Evolutionary conservation across 2,888 invertebrate species (phyloP).

Genomic region (Chalcis sispes): DNA sequence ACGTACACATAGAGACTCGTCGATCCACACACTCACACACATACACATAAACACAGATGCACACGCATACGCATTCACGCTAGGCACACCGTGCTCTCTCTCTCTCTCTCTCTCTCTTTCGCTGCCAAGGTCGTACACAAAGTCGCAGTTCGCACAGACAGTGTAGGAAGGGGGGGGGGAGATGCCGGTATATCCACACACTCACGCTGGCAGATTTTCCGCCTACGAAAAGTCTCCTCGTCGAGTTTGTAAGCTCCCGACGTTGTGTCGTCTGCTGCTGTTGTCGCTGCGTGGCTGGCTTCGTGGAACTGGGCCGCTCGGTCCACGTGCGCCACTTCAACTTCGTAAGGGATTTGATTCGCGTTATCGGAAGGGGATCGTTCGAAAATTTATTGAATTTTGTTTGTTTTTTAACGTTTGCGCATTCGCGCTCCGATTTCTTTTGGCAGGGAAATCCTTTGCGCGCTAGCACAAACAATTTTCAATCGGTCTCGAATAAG

Average conservation of each 20-base stretch:
- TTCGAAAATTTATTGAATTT: too few relatives aligned
- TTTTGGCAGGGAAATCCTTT: too few relatives aligned
- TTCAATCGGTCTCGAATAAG: too few relatives aligned
- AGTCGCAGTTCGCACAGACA: conserved; percentile 41
- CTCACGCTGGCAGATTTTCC: conserved; percentile 50
- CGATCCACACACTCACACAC: neutral
- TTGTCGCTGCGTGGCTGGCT: neutral
- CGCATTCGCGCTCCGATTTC: too few relatives aligned
- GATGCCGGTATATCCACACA: conserved; percentile 3
- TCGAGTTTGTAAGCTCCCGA: conserved; percentile 10
- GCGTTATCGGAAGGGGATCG: too few relatives aligned
- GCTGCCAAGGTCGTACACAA: conserved; percentile 61
- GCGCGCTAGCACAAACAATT: too few relatives aligned
- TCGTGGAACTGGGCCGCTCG: neutral
- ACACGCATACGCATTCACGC: conserved; percentile 31
- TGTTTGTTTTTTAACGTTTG: too few relatives aligned
- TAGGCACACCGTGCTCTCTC: conserved; percentile 25
- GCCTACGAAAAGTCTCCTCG: conserved; percentile 26
- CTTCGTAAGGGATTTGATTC: too few relatives aligned
- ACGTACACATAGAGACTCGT: conserved; percentile 11
- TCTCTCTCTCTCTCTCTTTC: conserved; percentile 25
- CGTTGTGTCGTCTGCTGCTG: neutral
- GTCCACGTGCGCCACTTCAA: neutral
- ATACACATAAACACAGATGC: conserved; percentile 41
- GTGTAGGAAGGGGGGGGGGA: conserved; percentile 54